Evolutionary conservation across 1,140 invertebrate species (phyloP).

Genomic region (Leucophenga varia): DNA sequence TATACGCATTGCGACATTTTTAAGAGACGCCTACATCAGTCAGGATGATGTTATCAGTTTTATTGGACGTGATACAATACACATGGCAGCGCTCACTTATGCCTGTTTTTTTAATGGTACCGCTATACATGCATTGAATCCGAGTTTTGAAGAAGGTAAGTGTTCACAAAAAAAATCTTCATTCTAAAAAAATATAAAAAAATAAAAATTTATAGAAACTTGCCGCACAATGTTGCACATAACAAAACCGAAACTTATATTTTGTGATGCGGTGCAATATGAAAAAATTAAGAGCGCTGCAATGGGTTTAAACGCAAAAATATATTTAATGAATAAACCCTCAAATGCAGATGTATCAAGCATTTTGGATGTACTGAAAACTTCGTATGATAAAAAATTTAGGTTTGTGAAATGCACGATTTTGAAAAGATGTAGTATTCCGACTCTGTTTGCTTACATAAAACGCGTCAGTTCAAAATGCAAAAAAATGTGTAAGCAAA

Average conservation of each 20-base stretch:
- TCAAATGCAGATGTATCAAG: background rate
- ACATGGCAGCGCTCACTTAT: constrained; percentile 17
- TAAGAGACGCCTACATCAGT: background rate
- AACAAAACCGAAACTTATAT: constrained; percentile 24
- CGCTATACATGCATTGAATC: constrained; percentile 10
- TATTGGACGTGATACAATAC: constrained; percentile 14
- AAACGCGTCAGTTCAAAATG: too few relatives aligned
- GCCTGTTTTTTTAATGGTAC: constrained; percentile 22
- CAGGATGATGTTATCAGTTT: constrained; percentile 21
- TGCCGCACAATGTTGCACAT: constrained; percentile 12
- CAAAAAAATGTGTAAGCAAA: background rate
- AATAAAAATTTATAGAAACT: background rate
- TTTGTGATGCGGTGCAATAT: constrained; percentile 29
- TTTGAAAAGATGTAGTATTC: background rate
- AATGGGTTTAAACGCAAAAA: constrained; percentile 1
- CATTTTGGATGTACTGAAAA: constrained; percentile 16
- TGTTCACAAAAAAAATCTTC: too few relatives aligned
- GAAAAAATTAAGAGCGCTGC: constrained; percentile 15
- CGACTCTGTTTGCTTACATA: background rate
- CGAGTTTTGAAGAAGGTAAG: constrained; percentile 8
- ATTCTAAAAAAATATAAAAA: background rate
- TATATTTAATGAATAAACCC: constrained; percentile 21
- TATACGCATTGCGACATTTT: constrained; percentile 11
- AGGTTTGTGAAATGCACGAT: background rate
- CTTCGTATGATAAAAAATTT: constrained; percentile 8